These are phyloP conservation scores for Esox masquinongy DNA, from an alignment of 2,797 vertebrate genomes.

Conservation along the genomic window DNA sequence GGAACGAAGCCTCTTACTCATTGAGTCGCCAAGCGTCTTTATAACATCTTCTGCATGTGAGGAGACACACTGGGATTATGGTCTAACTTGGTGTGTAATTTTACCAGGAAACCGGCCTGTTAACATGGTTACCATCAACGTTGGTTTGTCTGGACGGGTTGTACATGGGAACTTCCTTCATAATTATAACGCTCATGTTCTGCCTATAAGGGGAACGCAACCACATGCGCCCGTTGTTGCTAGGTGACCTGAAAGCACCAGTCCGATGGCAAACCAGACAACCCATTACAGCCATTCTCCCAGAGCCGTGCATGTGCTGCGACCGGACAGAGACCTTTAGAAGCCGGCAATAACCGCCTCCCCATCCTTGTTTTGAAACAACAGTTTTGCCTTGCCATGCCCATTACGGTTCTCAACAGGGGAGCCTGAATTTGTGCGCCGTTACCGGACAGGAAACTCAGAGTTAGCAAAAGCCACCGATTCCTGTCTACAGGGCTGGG, in stretches of 20 bases:
- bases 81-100: conserved; percentile 32
- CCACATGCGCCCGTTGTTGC: conserved; percentile 52
- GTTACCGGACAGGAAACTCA: background rate
- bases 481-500: background rate
- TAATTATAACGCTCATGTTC: conserved; percentile 24
- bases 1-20: conserved; percentile 55
- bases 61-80: conserved; percentile 35
- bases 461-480: background rate
- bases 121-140: conserved; percentile 34
- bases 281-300: background rate
- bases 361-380: background rate
- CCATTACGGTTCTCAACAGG: background rate
- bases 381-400: background rate
- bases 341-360: background rate
- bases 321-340: background rate
- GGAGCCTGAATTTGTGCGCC: background rate
- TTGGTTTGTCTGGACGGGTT: conserved; percentile 30
- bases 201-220: conserved; percentile 36
- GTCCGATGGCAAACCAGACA: background rate
- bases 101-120: conserved; percentile 45
- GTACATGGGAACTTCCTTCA: background rate
- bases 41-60: conserved; percentile 49
- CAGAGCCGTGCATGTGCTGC: background rate
- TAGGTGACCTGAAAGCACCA: background rate
- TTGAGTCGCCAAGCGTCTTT: conserved; percentile 64